Percentiles rank a stretch among this genome's conserved stretches.
Evolutionary conservation across 2,888 invertebrate genomes (phyloP).

Genomic region (Ophion slaviceki): DNA sequence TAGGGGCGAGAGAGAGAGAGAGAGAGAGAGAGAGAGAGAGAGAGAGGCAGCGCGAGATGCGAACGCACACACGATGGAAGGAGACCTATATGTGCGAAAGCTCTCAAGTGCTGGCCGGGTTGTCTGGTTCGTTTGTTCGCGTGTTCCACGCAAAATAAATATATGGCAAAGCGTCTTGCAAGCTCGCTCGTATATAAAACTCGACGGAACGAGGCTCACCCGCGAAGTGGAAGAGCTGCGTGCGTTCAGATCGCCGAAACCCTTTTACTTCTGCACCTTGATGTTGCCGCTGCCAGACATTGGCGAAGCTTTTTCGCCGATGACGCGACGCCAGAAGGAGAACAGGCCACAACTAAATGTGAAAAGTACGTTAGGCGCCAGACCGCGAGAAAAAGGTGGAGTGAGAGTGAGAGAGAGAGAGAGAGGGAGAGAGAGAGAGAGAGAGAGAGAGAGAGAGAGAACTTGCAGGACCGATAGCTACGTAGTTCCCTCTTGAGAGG

Average conservation of each 20-base stretch:
- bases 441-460: conserved; percentile 3
- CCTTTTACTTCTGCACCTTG: conserved; percentile 4
- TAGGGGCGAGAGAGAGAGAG: neutral
- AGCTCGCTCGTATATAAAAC: conserved; percentile 32
- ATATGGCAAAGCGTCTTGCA: conserved; percentile 13
- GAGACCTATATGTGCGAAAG: conserved; percentile 18
- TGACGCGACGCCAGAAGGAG: neutral
- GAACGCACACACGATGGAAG: neutral
- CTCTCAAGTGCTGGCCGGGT: conserved; percentile 34
- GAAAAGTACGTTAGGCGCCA: neutral
- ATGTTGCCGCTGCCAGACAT: conserved; percentile 9
- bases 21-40: neutral
- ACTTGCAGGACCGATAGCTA: conserved; percentile 56
- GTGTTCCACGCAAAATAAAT: conserved; percentile 21
- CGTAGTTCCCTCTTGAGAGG: conserved; percentile 1
- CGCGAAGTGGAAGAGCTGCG: neutral
- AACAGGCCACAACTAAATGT: neutral
- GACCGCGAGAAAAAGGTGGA: neutral
- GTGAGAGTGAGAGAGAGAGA: neutral
- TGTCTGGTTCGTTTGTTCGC: conserved; percentile 60
- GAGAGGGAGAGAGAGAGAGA: neutral
- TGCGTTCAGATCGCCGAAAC: neutral
- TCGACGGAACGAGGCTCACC: conserved; percentile 29
- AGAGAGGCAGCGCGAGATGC: neutral
- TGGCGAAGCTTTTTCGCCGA: conserved; percentile 5